Percentiles rank a stretch among this genome's conserved stretches.
These are phyloP conservation scores for Campoletis sonorensis DNA, from an alignment of 1,140 invertebrate species.

Conservation along the genomic window DNA sequence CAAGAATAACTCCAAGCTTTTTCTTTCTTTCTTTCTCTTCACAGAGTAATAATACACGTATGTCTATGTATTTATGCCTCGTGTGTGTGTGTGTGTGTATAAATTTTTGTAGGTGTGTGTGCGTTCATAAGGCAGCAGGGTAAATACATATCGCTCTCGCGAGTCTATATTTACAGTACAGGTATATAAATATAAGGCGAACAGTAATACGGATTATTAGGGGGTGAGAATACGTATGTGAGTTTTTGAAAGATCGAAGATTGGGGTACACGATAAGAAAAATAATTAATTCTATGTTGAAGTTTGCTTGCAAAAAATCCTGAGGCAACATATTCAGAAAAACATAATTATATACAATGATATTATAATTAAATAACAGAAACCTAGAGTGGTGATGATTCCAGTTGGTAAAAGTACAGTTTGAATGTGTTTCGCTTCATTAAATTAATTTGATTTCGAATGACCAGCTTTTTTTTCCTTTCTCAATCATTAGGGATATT, in stretches of 20 bases:
- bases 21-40: conserved; percentile 30
- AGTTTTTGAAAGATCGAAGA: background rate
- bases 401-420: no score
- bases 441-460: no score
- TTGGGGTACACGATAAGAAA: background rate
- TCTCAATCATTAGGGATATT: background rate
- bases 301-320: no score
- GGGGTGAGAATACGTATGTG: background rate
- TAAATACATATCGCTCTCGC: conserved; percentile 30
- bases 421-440: no score
- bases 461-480: background rate
- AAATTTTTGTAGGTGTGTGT: no score
- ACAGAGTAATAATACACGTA: background rate
- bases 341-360: no score
- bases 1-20: conserved; percentile 1
- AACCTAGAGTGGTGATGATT: no score
- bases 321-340: no score
- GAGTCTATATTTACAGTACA: conserved; percentile 35
- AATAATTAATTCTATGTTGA: no score
- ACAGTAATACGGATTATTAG: background rate
- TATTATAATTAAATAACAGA: no score
- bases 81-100: conserved; percentile 9
- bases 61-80: background rate
- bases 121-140: background rate
- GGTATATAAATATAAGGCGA: background rate